Evolutionary conservation across 2,797 vertebrate genomes (phyloP).

Genomic region (Platyrinchus mystaceus): DNA sequence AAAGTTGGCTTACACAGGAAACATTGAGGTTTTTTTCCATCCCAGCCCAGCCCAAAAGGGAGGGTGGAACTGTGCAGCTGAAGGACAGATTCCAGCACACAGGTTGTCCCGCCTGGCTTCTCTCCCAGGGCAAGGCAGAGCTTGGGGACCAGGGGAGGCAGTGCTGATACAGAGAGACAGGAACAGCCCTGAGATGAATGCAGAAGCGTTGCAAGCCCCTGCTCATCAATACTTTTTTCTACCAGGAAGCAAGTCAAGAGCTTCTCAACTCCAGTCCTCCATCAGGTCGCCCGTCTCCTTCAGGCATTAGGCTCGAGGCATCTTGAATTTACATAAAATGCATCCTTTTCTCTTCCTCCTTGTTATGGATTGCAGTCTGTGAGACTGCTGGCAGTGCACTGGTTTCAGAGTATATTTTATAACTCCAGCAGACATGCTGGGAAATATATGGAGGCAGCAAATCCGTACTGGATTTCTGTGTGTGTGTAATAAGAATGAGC

Average conservation of each 20-base stretch:
- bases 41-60: background rate
- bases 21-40: background rate
- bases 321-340: background rate
- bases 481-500: background rate
- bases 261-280: background rate
- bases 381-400: background rate
- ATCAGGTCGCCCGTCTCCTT: background rate
- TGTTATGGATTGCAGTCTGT: background rate
- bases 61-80: background rate
- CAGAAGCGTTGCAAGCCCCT: background rate
- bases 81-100: accelerated
- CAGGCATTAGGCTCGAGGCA: background rate
- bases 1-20: background rate
- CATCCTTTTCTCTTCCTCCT: background rate
- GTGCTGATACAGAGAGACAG: background rate
- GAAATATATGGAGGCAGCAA: slow-evolving; percentile 5
- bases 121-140: background rate
- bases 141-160: background rate
- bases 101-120: background rate
- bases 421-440: background rate
- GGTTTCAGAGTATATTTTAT: background rate
- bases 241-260: background rate
- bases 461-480: background rate
- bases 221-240: background rate
- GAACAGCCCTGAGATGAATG: background rate